Base-by-base conservation (phyloP, 2,797 vertebrate genomes). In the Buceros bicornis region DNA sequence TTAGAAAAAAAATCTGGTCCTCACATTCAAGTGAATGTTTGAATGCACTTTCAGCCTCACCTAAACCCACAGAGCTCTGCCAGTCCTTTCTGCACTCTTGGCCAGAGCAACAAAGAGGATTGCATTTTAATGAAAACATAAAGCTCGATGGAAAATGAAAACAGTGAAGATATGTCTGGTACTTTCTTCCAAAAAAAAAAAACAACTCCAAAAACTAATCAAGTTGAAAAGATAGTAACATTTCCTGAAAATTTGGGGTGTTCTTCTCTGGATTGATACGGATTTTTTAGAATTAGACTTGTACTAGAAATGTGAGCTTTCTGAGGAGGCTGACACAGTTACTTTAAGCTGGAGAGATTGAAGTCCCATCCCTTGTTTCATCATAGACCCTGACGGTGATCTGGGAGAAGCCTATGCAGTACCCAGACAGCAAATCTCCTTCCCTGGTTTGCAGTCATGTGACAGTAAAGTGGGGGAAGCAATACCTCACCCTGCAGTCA, bases 31-130 rank as follows among this genome's bases (percentile, higher is more conserved):
- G 81, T 71, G 70, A 84, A 1, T 8, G n/a, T 85, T 89, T 87
- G 73, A 93, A 84, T 40, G 17, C 10, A 43, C 13, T 86, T 95
- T 82, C 56, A 93, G 60, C 35, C 45, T 60, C 64, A 24, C n/a
- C 24, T 87, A 73, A 93, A 82, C 77, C 29, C 77, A 87, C 45
- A 79, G 48, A 73, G 26, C 10, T 93, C 70, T 89, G 42, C 19
- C 74, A 80, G 83, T 84, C 81, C 17, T 89, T 93, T 95, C 67
- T 91, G 60, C 83, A 80, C 43, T 95, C 73, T 84, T 93, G 81
- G 43, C 33, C 42, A 25, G 56, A 82, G 45, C 26, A 89, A 84
- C 40, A 92, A 71, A 96, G 53, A 80, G 53, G 29, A 78, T 1
- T 82, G 48, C 53, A 80, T 33, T 91, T 93, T 87, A 72, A 66